These are phyloP conservation scores for Aptenodytes patagonicus DNA, from an alignment of 2,113 vertebrate genomes.

Conservation along the genomic window DNA sequence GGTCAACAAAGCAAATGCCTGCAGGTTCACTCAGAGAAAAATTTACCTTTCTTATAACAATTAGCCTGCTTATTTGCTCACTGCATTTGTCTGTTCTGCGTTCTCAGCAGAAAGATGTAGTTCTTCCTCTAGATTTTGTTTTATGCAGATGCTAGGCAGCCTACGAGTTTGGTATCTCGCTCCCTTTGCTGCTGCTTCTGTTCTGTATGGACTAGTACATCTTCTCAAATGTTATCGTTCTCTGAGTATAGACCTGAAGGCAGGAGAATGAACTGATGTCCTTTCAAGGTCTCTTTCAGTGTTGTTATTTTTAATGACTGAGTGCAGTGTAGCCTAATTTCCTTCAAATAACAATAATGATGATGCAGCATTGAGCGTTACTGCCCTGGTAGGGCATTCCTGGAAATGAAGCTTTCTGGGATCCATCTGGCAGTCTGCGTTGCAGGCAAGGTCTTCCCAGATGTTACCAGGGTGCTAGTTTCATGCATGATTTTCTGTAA, in stretches of 20 bases:
- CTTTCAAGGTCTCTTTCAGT: background rate
- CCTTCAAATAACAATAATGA: background rate
- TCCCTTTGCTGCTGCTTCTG: background rate
- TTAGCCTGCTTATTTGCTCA: background rate
- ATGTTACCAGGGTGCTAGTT: background rate
- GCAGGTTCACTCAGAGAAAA: background rate
- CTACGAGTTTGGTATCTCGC: accelerated
- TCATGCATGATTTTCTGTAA: background rate
- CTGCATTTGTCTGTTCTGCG: background rate
- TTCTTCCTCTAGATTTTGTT: background rate
- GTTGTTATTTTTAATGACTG: background rate
- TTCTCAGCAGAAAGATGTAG: background rate
- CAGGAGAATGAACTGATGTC: background rate
- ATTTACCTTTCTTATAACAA: background rate
- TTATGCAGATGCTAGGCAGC: background rate
- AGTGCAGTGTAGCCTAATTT: background rate
- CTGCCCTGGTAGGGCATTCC: background rate
- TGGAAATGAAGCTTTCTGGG: background rate
- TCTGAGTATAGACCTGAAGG: background rate
- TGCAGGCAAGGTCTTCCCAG: background rate
- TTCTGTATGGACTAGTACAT: background rate
- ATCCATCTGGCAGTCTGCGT: background rate
- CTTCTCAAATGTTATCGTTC: background rate
- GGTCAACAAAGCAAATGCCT: background rate
- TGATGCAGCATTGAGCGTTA: accelerated